Percentiles rank a stretch among this genome's conserved stretches.
Evolutionary conservation across 2,888 invertebrate genomes (phyloP).

Genomic region (Heteromyza rotundicornis): DNA sequence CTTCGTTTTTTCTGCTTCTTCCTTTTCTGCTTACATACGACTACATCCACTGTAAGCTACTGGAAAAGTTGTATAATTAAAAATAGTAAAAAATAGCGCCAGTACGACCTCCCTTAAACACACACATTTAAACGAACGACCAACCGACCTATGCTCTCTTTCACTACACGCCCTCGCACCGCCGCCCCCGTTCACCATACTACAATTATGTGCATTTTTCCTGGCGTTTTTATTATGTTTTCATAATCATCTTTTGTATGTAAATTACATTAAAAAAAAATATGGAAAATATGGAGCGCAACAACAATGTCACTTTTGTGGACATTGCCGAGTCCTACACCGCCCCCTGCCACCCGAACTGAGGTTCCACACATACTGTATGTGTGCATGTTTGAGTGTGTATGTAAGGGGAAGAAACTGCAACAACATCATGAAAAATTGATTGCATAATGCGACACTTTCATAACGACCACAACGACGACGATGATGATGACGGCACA

Average conservation of each 20-base stretch:
- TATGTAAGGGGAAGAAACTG: background rate
- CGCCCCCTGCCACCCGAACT: slow-evolving; percentile 9
- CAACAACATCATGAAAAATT: slow-evolving; percentile 37
- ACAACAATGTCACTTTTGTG: slow-evolving; percentile 2
- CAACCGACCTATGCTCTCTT: too few species aligned
- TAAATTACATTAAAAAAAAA: slow-evolving; percentile 1
- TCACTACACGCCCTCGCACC: too few species aligned
- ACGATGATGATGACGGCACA: background rate
- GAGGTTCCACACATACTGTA: slow-evolving; percentile 22
- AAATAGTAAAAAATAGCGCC: background rate
- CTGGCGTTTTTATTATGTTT: slow-evolving; percentile 11
- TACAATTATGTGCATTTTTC: slow-evolving; percentile 3
- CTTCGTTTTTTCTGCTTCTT: too few species aligned
- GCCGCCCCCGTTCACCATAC: too few species aligned
- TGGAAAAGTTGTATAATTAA: slow-evolving; percentile 1
- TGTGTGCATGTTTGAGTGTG: too few species aligned
- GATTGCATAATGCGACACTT: slow-evolving; percentile 44
- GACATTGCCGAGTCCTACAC: background rate
- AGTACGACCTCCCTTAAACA: background rate
- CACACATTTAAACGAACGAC: too few species aligned
- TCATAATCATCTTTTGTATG: slow-evolving; percentile 19
- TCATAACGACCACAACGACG: slow-evolving; percentile 28
- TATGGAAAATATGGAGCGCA: background rate
- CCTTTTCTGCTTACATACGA: too few species aligned
- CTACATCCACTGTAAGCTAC: too few species aligned